Conservation (phyloP, 30 jellyfish, hydroid and myxozoan genomes). For the Chrysaora quinquecirrha region DNA sequence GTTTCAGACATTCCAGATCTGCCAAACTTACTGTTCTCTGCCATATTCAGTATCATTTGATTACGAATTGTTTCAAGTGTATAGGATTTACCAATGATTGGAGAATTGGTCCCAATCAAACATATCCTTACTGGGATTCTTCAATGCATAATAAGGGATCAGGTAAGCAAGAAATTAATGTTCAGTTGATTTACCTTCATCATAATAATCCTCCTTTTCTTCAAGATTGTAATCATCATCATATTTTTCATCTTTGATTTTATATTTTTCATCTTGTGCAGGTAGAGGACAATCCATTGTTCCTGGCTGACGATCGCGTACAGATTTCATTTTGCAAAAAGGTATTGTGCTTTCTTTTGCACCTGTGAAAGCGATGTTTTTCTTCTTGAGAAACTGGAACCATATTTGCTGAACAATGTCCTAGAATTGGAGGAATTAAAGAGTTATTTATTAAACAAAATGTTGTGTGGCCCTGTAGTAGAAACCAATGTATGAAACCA, state of each 20-base stretch:
- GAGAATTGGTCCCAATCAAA: too few species aligned
- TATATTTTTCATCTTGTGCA: not conserved
- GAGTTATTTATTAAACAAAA: not conserved
- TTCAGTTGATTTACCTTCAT: not conserved
- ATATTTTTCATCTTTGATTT: not conserved
- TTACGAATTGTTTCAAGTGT: too few species aligned
- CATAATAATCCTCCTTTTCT: not conserved
- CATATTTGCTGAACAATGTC: conserved; percentile 53
- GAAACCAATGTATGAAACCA: too few species aligned
- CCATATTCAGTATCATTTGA: too few species aligned
- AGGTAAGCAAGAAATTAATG: not conserved
- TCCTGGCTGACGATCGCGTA: conserved; percentile 13
- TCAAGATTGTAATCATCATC: not conserved
- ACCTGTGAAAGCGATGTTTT: conserved; percentile 60
- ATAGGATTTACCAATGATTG: too few species aligned
- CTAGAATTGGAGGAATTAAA: not conserved
- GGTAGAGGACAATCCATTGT: not conserved
- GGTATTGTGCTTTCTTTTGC: conserved; percentile 28
- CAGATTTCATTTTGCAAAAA: not conserved
- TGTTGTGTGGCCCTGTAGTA: not conserved
- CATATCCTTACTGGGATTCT: too few species aligned
- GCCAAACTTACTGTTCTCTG: too few species aligned
- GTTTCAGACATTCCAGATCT: too few species aligned
- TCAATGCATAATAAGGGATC: too few species aligned
- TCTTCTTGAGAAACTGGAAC: conserved; percentile 47